A percentile compares a stretch with the other conserved stretches of the same genome.
Conservation (phyloP, 2,113 vertebrate species). For the Spea bombifrons region DNA sequence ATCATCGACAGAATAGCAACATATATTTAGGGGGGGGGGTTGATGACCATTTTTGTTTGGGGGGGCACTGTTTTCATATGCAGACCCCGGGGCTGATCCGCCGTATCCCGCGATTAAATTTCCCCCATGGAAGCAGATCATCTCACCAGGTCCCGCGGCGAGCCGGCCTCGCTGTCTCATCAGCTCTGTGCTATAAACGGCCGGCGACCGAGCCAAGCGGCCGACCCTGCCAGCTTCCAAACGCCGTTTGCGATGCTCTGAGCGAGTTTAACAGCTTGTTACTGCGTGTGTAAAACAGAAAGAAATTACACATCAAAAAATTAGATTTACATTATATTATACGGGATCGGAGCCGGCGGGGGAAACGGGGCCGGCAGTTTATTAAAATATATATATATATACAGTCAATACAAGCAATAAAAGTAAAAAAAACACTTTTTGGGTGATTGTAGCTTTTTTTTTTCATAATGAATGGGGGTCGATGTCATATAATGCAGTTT, state of each 20-base stretch:
- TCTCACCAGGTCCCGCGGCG: constrained; percentile 21
- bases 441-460: too few species aligned
- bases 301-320: constrained; percentile 40
- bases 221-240: constrained; percentile 22
- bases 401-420: neutral
- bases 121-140: constrained; percentile 34
- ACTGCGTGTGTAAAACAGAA: constrained; percentile 47
- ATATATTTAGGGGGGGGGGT: neutral
- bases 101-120: constrained; percentile 13
- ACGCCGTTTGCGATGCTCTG: constrained; percentile 35
- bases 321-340: constrained; percentile 26
- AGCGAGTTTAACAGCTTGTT: constrained; percentile 45
- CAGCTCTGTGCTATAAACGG: constrained; percentile 17
- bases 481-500: too few species aligned
- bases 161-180: constrained; percentile 21
- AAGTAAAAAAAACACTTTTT: neutral
- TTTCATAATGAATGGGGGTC: too few species aligned
- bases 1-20: neutral
- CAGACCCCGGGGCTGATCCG: neutral
- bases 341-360: neutral
- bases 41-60: neutral
- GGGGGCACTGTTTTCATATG: neutral
- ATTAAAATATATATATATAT: neutral
- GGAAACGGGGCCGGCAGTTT: too few species aligned
- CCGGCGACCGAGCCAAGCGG: constrained; percentile 23